These are phyloP conservation scores for Drosophila funebris DNA, from an alignment of 1,140 invertebrate genomes.

Conservation along the genomic window DNA sequence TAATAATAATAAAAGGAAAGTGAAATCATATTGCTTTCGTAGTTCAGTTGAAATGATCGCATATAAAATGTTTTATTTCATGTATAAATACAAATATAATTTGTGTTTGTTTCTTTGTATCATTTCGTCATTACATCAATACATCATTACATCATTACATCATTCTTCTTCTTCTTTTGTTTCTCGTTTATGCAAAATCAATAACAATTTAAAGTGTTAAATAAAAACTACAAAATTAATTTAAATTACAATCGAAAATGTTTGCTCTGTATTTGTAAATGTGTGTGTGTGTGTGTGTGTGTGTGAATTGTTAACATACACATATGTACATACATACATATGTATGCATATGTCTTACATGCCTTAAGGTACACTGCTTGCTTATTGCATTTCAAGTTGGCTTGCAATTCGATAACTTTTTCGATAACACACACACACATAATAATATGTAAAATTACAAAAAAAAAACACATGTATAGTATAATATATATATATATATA, in stretches of 20 bases:
- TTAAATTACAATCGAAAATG: constrained; percentile 43
- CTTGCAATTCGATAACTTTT: background rate
- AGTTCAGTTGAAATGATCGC: constrained; percentile 38
- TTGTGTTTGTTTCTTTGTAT: constrained; percentile 50
- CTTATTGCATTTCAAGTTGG: constrained; percentile 23
- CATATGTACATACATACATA: background rate
- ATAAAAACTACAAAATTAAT: constrained; percentile 47
- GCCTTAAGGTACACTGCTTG: constrained; percentile 20
- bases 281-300: constrained; percentile 8
- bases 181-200: constrained; percentile 61
- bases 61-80: constrained; percentile 71
- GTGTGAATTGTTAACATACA: background rate
- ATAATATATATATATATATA: constrained; percentile 7
- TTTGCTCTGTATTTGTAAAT: constrained; percentile 17
- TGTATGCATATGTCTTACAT: no score
- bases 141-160: no score
- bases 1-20: background rate
- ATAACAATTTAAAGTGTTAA: constrained; percentile 75
- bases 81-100: constrained; percentile 77
- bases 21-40: constrained; percentile 18
- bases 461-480: background rate
- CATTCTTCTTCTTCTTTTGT: constrained; percentile 21
- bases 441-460: constrained; percentile 13
- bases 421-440: background rate
- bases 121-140: no score